Evolutionary conservation across 2,888 invertebrate genomes (phyloP), one percentile per base, ranked within the genome.

Genomic region (Notodromas monacha): DNA sequence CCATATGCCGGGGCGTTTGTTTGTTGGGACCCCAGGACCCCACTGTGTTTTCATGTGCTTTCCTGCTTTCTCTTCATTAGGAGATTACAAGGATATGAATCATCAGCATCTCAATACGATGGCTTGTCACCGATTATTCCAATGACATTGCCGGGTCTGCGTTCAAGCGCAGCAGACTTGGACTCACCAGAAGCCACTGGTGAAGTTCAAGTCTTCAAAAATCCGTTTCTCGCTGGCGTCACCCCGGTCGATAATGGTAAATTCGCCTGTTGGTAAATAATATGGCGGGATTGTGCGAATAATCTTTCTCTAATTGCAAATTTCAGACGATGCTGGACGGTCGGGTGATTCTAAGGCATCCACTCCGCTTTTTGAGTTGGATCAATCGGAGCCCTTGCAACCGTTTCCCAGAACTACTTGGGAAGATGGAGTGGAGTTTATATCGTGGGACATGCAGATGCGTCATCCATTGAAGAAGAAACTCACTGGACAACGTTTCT

Each of bases 401-500:
- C 72, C 73, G 31, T 96, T 81, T 50, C 76, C 81, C 6, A 60
- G 79, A 29, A 60, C 65, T 15, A 72, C 65, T 45, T 47, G 52
- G 1, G 77, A 68, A 1, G 67, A 74, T 14, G 84, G 84, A 14
- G 8, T n/a, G 6, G 21, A 21, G 21, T n/a, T n/a, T 21, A 6
- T n/a, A 21, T 21, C 8, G 8, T 96, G 89, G 86, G 84, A 86
- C 45, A 72, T 92, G 69, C 74, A 84, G 40, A 54, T 89, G 31
- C 60, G 92, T 2, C 84, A 86, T 46, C 86, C 86, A 2, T 77
- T 77, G 45, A 86, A 86, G 49, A 86, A 86, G 58, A 84, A 81
- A 49, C 76, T 81, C 35, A 81, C 81, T 0, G 79, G 76, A 1
- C 77, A 79, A 45, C 58, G 67, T 39, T 86, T 77, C 52, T 96